Evolutionary conservation across 2,888 invertebrate genomes (phyloP), one percentile per base, ranked within the genome.

Genomic region (Lepetodrilus schrolli): DNA sequence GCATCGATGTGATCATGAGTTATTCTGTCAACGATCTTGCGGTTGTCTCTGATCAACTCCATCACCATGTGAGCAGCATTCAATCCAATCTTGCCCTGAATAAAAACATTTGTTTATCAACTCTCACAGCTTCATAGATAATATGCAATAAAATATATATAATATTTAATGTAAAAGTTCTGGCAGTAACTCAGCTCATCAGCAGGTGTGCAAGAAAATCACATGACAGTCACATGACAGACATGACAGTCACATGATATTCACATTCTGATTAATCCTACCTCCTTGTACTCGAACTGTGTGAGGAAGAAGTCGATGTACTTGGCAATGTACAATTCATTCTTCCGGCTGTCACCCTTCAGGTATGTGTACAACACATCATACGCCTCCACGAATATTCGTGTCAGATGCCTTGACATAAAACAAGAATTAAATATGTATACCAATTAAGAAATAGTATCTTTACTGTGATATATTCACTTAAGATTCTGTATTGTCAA

Each of bases 311-410:
- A 89, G 79, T 88, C 87, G 50, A 90, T 89, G 78, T 90, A 87
- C 72, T 90, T 88, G 37, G 89, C 90, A 21, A 90, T 88, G 80
- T 90, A 90, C 65, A 90, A 82, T 74, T 90, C 90, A 81, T 90
- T 90, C 78, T 90, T 90, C 21, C 90, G 78, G 34, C 89, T 89
- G 81, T 90, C 80, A 0, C 90, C 90, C 83, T 84, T 84, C 71
- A 90, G 79, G 73, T 90, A 90, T 1, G 85, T 85, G 82, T 88
- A 85, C 70, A 90, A 79, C 4, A 89, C 86, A 65, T 87, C 84
- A 74, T 90, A 89, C 5, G 87, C 86, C 58, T 86, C 86, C 48
- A 87, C 86, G 77, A 88, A 86, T 66, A 89, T 86, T 38, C 81
- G 78, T 0, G 85, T 87, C 77, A 89, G 78, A 75, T 88, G 86